phyloP scores from a whole-genome alignment of 2,888 invertebrate genomes.

The Eustalomyia histrio region DNA sequence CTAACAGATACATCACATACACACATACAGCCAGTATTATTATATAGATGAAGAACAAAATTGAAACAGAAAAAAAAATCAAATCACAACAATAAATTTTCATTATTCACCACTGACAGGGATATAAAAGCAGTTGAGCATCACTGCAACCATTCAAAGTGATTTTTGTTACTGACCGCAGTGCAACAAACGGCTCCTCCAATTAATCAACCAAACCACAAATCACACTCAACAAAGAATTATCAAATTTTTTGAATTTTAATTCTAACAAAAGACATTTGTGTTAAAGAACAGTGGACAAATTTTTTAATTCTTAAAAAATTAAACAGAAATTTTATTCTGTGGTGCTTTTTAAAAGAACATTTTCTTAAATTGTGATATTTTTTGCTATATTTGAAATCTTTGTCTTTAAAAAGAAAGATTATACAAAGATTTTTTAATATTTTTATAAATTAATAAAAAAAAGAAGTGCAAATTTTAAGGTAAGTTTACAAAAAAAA shows the following conservation, averaged over 20 bases:
- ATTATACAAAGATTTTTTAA: slow-evolving; percentile 45
- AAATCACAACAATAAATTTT: slow-evolving; percentile 58
- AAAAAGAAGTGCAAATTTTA: slow-evolving; percentile 62
- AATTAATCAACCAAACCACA: slow-evolving; percentile 53
- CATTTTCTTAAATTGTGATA: slow-evolving; percentile 53
- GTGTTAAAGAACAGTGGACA: slow-evolving; percentile 33
- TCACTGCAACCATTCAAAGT: slow-evolving; percentile 77
- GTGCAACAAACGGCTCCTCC: slow-evolving; percentile 59
- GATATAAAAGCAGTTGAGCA: slow-evolving; percentile 75
- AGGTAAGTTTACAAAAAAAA: slow-evolving; percentile 56
- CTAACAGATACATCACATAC: slow-evolving; percentile 7
- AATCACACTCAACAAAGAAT: slow-evolving; percentile 47
- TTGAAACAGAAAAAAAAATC: slow-evolving; percentile 20
- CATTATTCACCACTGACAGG: slow-evolving; percentile 68
- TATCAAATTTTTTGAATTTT: slow-evolving; percentile 35
- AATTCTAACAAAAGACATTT: slow-evolving; percentile 36
- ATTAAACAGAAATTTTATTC: slow-evolving; percentile 25
- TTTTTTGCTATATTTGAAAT: slow-evolving; percentile 50
- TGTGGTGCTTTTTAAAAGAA: slow-evolving; percentile 44
- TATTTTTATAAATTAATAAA: slow-evolving; percentile 42
- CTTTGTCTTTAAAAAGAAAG: slow-evolving; percentile 42
- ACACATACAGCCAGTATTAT: not conserved
- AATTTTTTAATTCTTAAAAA: too few species aligned
- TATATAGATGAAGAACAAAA: slow-evolving; percentile 31
- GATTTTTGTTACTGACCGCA: slow-evolving; percentile 74